Percentiles rank a stretch among this genome's conserved stretches.
Evolutionary conservation across 1,140 invertebrate species (phyloP).

Genomic region (Drosophila suzukii): DNA sequence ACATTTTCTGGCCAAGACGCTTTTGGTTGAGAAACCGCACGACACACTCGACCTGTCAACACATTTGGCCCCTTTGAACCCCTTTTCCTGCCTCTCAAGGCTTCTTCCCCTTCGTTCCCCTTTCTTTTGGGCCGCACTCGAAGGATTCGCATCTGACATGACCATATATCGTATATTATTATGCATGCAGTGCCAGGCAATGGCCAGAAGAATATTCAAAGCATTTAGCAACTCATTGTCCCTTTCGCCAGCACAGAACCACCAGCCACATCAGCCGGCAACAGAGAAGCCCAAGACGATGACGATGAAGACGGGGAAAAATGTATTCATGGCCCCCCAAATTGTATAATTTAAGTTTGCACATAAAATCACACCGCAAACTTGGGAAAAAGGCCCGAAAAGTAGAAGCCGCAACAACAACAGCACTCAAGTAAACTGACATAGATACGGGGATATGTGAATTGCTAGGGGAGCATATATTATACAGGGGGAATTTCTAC

Average conservation of each 20-base stretch:
- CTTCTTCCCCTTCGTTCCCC: not conserved
- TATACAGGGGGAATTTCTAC: not conserved
- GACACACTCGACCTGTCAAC: slow-evolving; percentile 59
- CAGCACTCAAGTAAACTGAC: slow-evolving; percentile 56
- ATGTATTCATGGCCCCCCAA: slow-evolving; percentile 75
- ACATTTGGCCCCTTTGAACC: not conserved
- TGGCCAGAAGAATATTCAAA: slow-evolving; percentile 80
- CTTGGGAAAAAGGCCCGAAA: slow-evolving; percentile 48
- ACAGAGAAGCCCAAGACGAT: slow-evolving; percentile 25
- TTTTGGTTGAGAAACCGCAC: slow-evolving; percentile 47
- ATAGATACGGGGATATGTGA: slow-evolving; percentile 47
- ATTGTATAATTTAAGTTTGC: slow-evolving; percentile 83
- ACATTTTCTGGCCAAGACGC: slow-evolving; percentile 44
- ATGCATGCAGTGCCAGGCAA: slow-evolving; percentile 73
- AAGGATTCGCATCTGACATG: slow-evolving; percentile 44
- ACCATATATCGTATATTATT: slow-evolving; percentile 64
- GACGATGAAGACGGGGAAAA: slow-evolving; percentile 45
- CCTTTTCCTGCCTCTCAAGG: not conserved
- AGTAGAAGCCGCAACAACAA: slow-evolving; percentile 44
- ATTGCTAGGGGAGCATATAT: slow-evolving; percentile 20
- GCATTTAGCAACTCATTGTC: slow-evolving; percentile 83
- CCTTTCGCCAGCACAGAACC: slow-evolving; percentile 53
- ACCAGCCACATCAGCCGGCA: slow-evolving; percentile 12
- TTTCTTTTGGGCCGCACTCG: slow-evolving; percentile 11
- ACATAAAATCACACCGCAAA: slow-evolving; percentile 83